Conservation (phyloP, 1,140 invertebrate species). For the Bicyclus anynana region DNA sequence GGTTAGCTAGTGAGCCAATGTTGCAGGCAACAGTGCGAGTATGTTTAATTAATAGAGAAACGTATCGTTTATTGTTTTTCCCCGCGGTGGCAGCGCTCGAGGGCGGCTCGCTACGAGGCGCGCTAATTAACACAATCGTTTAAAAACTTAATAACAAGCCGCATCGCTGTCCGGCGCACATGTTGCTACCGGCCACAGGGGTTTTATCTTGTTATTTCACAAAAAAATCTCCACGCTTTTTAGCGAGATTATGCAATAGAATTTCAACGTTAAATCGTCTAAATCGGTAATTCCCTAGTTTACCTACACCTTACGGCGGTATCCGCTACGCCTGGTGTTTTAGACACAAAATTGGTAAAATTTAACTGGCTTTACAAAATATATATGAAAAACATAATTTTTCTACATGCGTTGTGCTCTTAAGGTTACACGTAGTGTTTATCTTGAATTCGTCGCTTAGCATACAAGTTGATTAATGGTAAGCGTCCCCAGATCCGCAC, state of each 20-base stretch:
- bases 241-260: constrained; percentile 10
- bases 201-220: constrained; percentile 30
- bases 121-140: constrained; percentile 75
- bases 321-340: too few species aligned
- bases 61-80: constrained; percentile 60
- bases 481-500: too few species aligned
- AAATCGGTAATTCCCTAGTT: neutral
- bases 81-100: constrained; percentile 37
- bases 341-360: too few species aligned
- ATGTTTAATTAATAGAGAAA: constrained; percentile 65
- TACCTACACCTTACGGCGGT: too few species aligned
- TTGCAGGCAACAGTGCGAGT: constrained; percentile 29
- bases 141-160: constrained; percentile 74
- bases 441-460: too few species aligned
- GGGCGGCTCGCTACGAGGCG: constrained; percentile 49
- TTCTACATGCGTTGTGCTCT: too few species aligned
- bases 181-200: constrained; percentile 43
- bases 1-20: neutral
- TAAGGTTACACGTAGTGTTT: too few species aligned
- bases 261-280: neutral
- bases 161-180: constrained; percentile 59
- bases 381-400: too few species aligned
- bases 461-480: too few species aligned
- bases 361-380: too few species aligned
- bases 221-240: constrained; percentile 20